Evolutionary conservation across 2,888 invertebrate species (phyloP).

Genomic region (Diplazon laetatorius): DNA sequence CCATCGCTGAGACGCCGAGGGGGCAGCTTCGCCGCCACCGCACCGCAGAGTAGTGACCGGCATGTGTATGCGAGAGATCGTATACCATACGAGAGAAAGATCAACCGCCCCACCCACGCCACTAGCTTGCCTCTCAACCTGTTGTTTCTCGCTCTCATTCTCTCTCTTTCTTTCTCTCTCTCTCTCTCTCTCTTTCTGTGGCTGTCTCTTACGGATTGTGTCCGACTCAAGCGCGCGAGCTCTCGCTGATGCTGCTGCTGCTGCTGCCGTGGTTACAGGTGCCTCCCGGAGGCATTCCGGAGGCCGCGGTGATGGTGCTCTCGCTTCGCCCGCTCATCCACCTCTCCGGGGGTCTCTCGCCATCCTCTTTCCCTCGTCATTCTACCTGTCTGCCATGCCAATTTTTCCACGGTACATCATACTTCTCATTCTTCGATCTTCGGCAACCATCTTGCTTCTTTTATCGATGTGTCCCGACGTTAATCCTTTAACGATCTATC

Average conservation of each 20-base stretch:
- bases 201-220: conserved; percentile 64
- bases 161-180: conserved; percentile 74
- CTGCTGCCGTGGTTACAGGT: conserved; percentile 78
- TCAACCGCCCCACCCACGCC: conserved; percentile 81
- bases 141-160: conserved; percentile 75
- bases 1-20: conserved; percentile 52
- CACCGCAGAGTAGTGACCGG: conserved; percentile 40
- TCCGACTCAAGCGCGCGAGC: conserved; percentile 60
- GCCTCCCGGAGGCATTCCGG: conserved; percentile 79
- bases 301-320: conserved; percentile 52
- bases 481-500: neutral
- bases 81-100: conserved; percentile 70
- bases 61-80: conserved; percentile 52
- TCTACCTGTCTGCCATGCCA: conserved; percentile 60
- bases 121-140: conserved; percentile 78
- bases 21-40: conserved; percentile 45
- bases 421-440: conserved; percentile 50
- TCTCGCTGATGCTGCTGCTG: conserved; percentile 58
- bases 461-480: conserved; percentile 11
- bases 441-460: conserved; percentile 19
- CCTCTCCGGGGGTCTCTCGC: conserved; percentile 74
- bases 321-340: conserved; percentile 63
- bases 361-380: conserved; percentile 60
- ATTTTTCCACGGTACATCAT: conserved; percentile 59
- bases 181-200: too few relatives aligned